A percentile compares a stretch with the other conserved stretches of the same genome.
These are phyloP conservation scores for Capra hircus DNA, from an alignment of 2,113 vertebrate species.

Conservation along the genomic window DNA sequence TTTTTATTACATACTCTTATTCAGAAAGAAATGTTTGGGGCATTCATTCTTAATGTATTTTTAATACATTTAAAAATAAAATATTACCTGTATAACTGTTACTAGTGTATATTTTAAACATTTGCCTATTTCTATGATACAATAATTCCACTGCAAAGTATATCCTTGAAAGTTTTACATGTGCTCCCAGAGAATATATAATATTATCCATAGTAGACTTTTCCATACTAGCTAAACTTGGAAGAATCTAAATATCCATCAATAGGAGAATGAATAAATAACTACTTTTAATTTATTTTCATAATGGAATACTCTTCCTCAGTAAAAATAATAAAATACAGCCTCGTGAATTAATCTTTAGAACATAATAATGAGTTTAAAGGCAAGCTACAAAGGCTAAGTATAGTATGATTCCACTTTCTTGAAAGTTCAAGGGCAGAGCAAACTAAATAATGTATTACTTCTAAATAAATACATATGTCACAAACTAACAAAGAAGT, in stretches of 20 bases:
- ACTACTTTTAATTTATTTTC: background rate
- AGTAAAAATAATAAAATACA: background rate
- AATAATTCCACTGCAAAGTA: background rate
- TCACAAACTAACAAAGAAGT: background rate
- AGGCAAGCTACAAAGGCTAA: background rate
- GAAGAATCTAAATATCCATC: background rate
- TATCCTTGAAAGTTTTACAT: background rate
- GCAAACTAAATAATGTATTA: background rate
- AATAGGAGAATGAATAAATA: background rate
- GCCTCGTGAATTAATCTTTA: background rate
- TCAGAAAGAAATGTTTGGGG: background rate
- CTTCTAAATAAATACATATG: background rate
- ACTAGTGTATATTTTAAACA: background rate
- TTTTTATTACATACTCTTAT: background rate
- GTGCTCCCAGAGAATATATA: background rate
- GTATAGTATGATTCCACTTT: background rate
- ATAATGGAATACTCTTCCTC: background rate
- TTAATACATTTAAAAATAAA: slow-evolving; percentile 8
- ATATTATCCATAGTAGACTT: background rate
- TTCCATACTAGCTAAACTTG: background rate
- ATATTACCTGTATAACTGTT: background rate
- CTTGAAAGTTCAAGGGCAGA: background rate
- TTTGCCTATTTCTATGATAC: background rate
- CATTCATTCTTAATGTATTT: background rate
- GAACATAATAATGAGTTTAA: background rate